A percentile compares a stretch with the other conserved stretches of the same genome.
Conservation (phyloP, 2,797 vertebrate species). For the Tadarida brasiliensis region DNA sequence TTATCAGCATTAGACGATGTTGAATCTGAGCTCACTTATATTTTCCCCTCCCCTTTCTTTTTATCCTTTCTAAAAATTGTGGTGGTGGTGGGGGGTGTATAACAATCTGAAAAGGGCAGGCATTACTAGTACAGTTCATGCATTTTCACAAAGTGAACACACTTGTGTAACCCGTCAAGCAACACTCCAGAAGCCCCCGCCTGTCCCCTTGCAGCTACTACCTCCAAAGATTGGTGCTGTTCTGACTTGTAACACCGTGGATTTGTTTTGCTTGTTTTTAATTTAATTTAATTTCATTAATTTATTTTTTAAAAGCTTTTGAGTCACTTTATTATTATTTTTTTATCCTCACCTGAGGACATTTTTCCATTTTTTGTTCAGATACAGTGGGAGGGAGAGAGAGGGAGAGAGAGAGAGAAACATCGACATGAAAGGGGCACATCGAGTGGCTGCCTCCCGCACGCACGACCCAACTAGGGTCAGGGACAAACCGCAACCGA, state of each 20-base stretch:
- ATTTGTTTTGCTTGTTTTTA: neutral
- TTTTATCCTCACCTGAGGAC: too few species aligned
- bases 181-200: neutral
- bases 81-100: neutral
- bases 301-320: too few species aligned
- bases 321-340: too few species aligned
- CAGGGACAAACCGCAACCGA: too few species aligned
- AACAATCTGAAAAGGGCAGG: conserved; percentile 13
- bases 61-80: conserved; percentile 32
- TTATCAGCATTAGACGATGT: neutral
- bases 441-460: too few species aligned
- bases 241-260: neutral
- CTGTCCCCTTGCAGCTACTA: neutral
- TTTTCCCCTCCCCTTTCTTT: neutral
- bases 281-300: conserved; percentile 30
- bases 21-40: conserved; percentile 5
- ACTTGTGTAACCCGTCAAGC: neutral
- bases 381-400: too few species aligned
- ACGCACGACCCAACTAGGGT: too few species aligned
- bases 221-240: neutral
- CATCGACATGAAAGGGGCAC: too few species aligned
- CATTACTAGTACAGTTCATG: neutral
- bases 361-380: too few species aligned
- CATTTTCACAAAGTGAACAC: conserved; percentile 50
- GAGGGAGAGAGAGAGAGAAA: too few species aligned